Evolutionary conservation across 2,113 vertebrate species (phyloP), one percentile per base, ranked within the genome.

Genomic region (Rafetus swinhoei): DNA sequence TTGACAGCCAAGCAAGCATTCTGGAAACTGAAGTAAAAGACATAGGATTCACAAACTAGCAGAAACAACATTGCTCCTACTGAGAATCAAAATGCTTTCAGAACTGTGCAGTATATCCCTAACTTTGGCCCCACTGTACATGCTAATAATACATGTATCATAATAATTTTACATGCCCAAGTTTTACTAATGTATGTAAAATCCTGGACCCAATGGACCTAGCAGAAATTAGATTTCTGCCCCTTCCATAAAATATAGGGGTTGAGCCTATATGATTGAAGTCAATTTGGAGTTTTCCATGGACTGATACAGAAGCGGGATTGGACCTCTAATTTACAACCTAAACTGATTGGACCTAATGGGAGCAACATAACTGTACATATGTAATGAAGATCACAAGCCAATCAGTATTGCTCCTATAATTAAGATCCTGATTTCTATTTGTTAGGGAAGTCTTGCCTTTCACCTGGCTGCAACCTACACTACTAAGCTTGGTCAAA

Each of bases 371-470:
- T 84, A 92, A 16, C 3, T 24, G 60, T 86, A 77, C 55, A 16
- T 92, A 93, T 93, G 79, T 85, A 85, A 86, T 62, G 92, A 92
- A 93, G 59, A 82, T 89, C 86, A 91, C 92, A 90, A 88, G 35
- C 50, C 55, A 90, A 79, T 76, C 92, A 86, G 92, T 90, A 95
- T 82, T 90, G 84, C 12, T 88, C 59, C 50, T 15, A n/a, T 84
- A 93, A 92, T 90, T 93, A 91, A 96, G 54, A 95, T 79, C 9
- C 76, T 52, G 45, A 52, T 60, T 88, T 93, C 89, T 74, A 82
- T 95, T 95, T 82, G 55, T 83, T 65, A 81, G 93, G 72, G 52
- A 92, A 96, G 77, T 85, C 32, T 92, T 62, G 87, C 88, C 59
- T 95, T 79, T n/a, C 94, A 56, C 80, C 79, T 90, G 88, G 11